These are phyloP conservation scores for Vultur gryphus DNA, from an alignment of 2,797 vertebrate species.

Conservation along the genomic window DNA sequence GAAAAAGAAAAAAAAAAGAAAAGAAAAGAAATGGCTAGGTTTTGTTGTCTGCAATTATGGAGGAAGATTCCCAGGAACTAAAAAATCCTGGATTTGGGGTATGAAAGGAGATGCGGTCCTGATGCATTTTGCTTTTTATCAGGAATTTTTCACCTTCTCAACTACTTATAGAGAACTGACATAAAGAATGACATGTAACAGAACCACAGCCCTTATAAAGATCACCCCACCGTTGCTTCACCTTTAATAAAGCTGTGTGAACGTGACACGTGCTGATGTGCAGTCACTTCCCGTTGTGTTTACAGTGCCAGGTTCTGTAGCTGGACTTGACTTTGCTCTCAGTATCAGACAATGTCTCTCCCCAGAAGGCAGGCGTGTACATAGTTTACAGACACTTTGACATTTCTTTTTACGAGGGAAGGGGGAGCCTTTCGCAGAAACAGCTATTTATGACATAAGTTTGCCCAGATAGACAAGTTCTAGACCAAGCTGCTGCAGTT, in stretches of 20 bases:
- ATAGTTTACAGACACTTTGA: neutral
- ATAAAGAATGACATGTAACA: neutral
- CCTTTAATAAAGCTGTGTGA: neutral
- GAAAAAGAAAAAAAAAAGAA: neutral
- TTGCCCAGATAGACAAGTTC: neutral
- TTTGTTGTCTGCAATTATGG: neutral
- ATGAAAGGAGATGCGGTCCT: neutral
- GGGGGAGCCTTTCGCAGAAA: neutral
- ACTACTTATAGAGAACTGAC: neutral
- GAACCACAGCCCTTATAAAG: neutral
- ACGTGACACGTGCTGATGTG: neutral
- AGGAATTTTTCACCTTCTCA: neutral
- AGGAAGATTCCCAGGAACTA: neutral
- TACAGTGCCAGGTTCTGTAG: neutral
- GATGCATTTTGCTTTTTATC: neutral
- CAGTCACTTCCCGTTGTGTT: neutral
- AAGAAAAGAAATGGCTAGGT: neutral
- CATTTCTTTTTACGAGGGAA: neutral
- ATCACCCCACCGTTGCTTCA: neutral
- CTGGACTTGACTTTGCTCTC: neutral
- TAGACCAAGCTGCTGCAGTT: neutral
- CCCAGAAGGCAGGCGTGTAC: neutral
- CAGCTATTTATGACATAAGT: neutral
- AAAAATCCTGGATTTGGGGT: neutral
- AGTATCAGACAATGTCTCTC: neutral